These are phyloP conservation scores for Caenorhabditis virilis DNA, from an alignment of 2,888 invertebrate genomes.

Conservation along the genomic window DNA sequence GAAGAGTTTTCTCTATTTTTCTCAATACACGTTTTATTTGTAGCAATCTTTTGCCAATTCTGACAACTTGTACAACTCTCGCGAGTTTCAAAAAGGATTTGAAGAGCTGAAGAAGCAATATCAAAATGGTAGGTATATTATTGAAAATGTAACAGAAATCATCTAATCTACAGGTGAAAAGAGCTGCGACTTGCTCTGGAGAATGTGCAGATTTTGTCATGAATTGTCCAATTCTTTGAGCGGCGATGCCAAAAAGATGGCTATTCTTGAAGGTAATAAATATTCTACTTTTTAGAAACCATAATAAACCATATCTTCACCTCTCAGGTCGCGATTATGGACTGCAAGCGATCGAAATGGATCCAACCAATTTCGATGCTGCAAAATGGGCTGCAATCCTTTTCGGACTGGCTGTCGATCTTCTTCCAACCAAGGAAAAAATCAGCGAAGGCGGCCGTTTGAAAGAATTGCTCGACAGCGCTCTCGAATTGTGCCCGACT, in stretches of 20 bases:
- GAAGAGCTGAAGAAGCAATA: conserved; percentile 15
- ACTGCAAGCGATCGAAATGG: conserved; percentile 25
- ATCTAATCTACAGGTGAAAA: conserved; percentile 12
- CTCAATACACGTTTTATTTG: not conserved
- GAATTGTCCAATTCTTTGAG: conserved; percentile 29
- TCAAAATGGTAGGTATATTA: conserved; percentile 7
- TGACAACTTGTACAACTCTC: conserved; percentile 23
- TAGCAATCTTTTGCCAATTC: conserved; percentile 24
- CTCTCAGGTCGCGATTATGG: conserved; percentile 26
- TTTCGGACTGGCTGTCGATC: conserved; percentile 58
- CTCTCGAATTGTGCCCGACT: conserved; percentile 44
- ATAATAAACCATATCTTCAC: too few relatives aligned
- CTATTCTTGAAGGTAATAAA: conserved; percentile 58
- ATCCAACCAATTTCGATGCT: conserved; percentile 50
- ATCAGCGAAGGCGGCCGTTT: conserved; percentile 63
- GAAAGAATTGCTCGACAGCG: conserved; percentile 63
- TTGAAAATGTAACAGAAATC: not conserved
- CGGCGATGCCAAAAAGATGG: conserved; percentile 39
- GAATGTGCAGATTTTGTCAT: conserved; percentile 39
- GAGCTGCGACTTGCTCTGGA: conserved; percentile 38
- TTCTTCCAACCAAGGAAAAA: conserved; percentile 62
- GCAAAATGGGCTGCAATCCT: conserved; percentile 63
- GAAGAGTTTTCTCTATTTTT: too few relatives aligned
- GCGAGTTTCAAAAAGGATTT: conserved; percentile 23
- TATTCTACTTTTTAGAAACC: too few relatives aligned